A percentile compares a stretch with the other conserved stretches of the same genome.
Evolutionary conservation across 2,888 invertebrate species (phyloP).

Genomic region (Metellina segmentata): DNA sequence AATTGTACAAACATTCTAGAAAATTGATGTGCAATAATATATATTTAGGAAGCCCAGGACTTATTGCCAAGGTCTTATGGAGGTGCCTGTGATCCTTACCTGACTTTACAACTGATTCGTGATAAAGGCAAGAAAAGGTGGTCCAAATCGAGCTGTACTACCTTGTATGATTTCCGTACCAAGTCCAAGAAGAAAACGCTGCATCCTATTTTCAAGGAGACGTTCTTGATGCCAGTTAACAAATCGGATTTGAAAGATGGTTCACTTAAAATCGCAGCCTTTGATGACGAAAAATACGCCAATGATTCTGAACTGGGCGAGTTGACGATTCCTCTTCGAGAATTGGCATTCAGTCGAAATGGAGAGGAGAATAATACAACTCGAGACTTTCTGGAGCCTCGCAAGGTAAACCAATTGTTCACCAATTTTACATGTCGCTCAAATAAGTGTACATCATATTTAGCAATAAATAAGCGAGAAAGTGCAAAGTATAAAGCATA

Average conservation of each 20-base stretch:
- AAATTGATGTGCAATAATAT: too few relatives aligned
- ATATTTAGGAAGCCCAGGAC: slow-evolving; percentile 81
- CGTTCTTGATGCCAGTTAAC: slow-evolving; percentile 81
- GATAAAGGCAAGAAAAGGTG: slow-evolving; percentile 75
- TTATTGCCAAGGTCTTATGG: slow-evolving; percentile 83
- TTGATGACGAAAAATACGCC: slow-evolving; percentile 82
- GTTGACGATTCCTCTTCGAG: slow-evolving; percentile 81
- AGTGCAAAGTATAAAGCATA: too few relatives aligned
- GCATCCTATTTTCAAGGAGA: slow-evolving; percentile 82
- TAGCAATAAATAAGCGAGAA: too few relatives aligned
- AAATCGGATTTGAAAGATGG: slow-evolving; percentile 82
- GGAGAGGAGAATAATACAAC: slow-evolving; percentile 65
- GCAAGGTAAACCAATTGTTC: slow-evolving; percentile 80
- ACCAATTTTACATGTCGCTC: too few relatives aligned
- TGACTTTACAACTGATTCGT: slow-evolving; percentile 78
- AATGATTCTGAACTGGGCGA: slow-evolving; percentile 82
- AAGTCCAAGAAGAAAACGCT: slow-evolving; percentile 79
- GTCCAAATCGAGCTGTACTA: slow-evolving; percentile 67
- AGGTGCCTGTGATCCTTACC: slow-evolving; percentile 79
- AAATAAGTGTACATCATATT: too few relatives aligned
- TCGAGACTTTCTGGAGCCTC: slow-evolving; percentile 80
- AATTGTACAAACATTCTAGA: slow-evolving; percentile 8
- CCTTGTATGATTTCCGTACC: slow-evolving; percentile 76
- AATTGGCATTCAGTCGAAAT: slow-evolving; percentile 78
- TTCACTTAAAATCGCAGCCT: slow-evolving; percentile 81